Evolutionary conservation across 2,888 invertebrate genomes (phyloP).

Genomic region (Chymomyza amoena): DNA sequence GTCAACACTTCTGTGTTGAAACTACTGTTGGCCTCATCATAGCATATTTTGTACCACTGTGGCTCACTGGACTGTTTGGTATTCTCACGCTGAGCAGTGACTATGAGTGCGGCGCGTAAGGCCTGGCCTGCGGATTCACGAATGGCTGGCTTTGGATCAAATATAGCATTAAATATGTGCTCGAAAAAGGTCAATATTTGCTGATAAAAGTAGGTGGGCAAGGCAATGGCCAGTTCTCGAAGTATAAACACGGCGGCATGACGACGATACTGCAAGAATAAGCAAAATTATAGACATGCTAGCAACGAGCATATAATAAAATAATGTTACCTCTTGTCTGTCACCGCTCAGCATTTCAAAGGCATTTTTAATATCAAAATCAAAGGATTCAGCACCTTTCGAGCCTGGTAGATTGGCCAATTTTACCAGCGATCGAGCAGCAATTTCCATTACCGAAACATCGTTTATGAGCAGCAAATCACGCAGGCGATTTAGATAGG

Average conservation of each 20-base stretch:
- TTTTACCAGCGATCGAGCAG: constrained; percentile 96
- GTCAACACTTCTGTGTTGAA: constrained; percentile 83
- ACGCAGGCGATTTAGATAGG: constrained; percentile 95
- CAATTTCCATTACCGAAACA: constrained; percentile 95
- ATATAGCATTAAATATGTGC: constrained; percentile 92
- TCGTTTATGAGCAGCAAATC: constrained; percentile 94
- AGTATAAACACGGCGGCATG: constrained; percentile 95
- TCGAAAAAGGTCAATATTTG: constrained; percentile 96
- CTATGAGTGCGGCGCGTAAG: constrained; percentile 94
- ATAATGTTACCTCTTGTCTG: constrained; percentile 85
- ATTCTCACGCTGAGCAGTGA: constrained; percentile 97
- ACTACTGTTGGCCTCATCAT: constrained; percentile 90
- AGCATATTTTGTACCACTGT: constrained; percentile 95
- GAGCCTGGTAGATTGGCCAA: constrained; percentile 94
- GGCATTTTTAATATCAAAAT: constrained; percentile 96
- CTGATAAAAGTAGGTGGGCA: constrained; percentile 98
- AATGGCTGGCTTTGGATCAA: constrained; percentile 94
- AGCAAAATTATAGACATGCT: neutral
- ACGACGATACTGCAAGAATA: constrained; percentile 83
- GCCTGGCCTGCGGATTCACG: constrained; percentile 96
- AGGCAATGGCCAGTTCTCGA: constrained; percentile 94
- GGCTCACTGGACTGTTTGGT: constrained; percentile 93
- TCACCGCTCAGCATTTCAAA: constrained; percentile 97
- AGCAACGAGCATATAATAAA: neutral
- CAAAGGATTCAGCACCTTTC: constrained; percentile 97